Evolutionary conservation across 2,113 vertebrate species (phyloP).

Genomic region (Aphyosemion australe): DNA sequence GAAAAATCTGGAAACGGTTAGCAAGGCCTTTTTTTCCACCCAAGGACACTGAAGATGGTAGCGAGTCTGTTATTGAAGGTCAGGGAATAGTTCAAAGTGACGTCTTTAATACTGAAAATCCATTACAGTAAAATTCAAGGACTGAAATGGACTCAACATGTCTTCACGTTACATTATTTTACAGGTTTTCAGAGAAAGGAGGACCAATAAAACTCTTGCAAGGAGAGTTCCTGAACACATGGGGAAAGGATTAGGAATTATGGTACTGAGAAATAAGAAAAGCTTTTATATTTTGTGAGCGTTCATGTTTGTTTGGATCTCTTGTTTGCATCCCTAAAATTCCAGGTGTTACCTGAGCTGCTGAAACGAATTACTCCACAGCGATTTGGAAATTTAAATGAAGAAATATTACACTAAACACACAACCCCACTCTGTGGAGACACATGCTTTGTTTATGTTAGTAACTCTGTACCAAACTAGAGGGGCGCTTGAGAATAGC

Average conservation of each 20-base stretch:
- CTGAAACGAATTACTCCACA: slow-evolving; percentile 1
- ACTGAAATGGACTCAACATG: slow-evolving; percentile 47
- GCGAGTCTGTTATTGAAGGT: slow-evolving; percentile 56
- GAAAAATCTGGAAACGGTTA: slow-evolving; percentile 51
- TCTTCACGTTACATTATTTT: slow-evolving; percentile 57
- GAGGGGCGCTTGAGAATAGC: background rate
- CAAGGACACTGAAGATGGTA: slow-evolving; percentile 37
- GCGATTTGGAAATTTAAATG: slow-evolving; percentile 3
- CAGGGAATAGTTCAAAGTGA: slow-evolving; percentile 23
- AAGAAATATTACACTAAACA: background rate
- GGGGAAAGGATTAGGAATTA: slow-evolving; percentile 50
- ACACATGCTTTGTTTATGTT: background rate
- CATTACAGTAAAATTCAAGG: slow-evolving; percentile 53
- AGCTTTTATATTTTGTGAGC: background rate
- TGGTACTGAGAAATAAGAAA: slow-evolving; percentile 6
- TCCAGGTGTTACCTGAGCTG: slow-evolving; percentile 9
- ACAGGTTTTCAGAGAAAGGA: slow-evolving; percentile 47
- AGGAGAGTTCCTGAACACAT: slow-evolving; percentile 43
- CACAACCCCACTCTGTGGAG: background rate
- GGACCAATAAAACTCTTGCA: slow-evolving; percentile 49
- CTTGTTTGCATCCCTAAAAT: slow-evolving; percentile 1
- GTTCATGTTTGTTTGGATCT: background rate
- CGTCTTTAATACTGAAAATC: slow-evolving; percentile 58
- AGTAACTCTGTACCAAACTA: background rate
- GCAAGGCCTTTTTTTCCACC: slow-evolving; percentile 8